Conservation (phyloP, 2,113 vertebrate species). For the Arizona elegans region DNA sequence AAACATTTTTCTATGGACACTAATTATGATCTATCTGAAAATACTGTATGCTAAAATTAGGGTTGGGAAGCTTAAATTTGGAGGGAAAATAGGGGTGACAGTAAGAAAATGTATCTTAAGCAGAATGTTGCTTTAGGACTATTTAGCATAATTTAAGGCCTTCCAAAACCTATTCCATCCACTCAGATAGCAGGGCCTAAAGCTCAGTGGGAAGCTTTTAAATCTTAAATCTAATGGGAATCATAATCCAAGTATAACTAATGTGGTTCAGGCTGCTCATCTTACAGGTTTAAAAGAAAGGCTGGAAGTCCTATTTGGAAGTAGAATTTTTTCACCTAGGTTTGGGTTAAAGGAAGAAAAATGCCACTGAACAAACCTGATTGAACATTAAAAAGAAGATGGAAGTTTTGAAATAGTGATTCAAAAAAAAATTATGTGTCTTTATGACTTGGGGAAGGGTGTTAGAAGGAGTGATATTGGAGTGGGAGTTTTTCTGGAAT, state of each 20-base stretch:
- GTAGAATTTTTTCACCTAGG: conserved; percentile 9
- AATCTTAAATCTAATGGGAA: background rate
- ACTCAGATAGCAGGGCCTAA: background rate
- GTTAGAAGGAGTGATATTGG: background rate
- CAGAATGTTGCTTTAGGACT: background rate
- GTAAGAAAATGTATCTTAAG: background rate
- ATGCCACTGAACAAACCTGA: conserved; percentile 8
- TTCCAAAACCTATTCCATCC: background rate
- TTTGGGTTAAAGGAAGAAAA: conserved; percentile 8
- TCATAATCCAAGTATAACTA: background rate
- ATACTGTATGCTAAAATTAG: background rate
- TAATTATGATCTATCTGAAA: conserved; percentile 1
- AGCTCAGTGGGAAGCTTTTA: too few species aligned
- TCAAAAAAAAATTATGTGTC: conserved; percentile 18
- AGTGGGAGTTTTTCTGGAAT: too few species aligned
- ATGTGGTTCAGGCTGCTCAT: background rate
- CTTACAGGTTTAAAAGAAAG: background rate
- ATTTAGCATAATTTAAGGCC: background rate
- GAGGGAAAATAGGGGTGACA: background rate
- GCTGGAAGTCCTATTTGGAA: conserved; percentile 29
- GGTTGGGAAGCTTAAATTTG: conserved; percentile 1
- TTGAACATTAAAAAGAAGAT: background rate
- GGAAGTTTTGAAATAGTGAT: conserved; percentile 24
- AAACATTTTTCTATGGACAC: background rate
- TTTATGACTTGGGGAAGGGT: background rate